Percentiles rank a stretch among this genome's conserved stretches.
These are phyloP conservation scores for Semaprochilodus insignis DNA, from an alignment of 2,797 vertebrate genomes.

Conservation along the genomic window DNA sequence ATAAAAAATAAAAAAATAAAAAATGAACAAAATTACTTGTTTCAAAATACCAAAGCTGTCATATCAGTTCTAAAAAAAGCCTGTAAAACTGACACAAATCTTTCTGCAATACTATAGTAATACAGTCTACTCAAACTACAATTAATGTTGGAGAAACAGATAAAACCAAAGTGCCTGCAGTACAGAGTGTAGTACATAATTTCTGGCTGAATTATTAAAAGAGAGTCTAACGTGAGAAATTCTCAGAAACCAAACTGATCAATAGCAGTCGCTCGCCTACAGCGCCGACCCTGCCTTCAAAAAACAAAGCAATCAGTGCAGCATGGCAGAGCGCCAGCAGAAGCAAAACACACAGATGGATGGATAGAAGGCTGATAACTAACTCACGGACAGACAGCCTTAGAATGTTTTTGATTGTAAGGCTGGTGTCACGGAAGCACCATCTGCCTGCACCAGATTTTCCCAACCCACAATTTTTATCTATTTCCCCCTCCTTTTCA, in stretches of 20 bases:
- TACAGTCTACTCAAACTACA: neutral
- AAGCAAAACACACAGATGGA: conserved; percentile 10
- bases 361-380: conserved; percentile 18
- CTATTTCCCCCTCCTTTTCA: neutral
- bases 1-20: neutral
- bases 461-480: neutral
- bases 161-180: too few relatives aligned
- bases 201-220: neutral
- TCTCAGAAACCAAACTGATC: neutral
- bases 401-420: neutral
- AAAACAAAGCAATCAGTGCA: conserved; percentile 14
- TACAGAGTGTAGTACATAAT: neutral
- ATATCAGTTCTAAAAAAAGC: neutral
- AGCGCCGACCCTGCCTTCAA: neutral
- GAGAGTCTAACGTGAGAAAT: neutral
- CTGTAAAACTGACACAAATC: neutral
- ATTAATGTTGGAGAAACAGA: neutral
- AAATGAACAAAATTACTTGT: neutral
- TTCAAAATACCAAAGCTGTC: too few relatives aligned
- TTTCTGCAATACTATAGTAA: neutral
- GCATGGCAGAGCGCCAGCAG: neutral
- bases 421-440: neutral
- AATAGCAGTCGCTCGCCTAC: neutral
- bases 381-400: neutral
- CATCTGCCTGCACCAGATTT: conserved; percentile 12